Evolutionary conservation across 1,140 invertebrate species (phyloP), one percentile per base, ranked within the genome.

Genomic region (Pectinophora gossypiella): DNA sequence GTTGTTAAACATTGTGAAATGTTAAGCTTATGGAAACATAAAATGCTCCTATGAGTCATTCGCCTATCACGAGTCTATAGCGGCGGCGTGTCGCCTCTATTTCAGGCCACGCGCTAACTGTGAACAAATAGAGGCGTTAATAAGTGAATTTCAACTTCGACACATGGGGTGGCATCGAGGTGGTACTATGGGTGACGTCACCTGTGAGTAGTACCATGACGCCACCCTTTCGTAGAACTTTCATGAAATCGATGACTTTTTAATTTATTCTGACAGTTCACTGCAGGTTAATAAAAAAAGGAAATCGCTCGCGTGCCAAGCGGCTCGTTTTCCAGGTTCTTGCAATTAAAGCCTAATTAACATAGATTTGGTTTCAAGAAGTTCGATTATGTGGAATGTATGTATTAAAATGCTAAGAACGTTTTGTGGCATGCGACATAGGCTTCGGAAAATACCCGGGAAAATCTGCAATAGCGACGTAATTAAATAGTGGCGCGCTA

Each of bases 201-300:
- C 36, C 36, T 16, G 1, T 38, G 9, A 10, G 1, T 13, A 13
- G 36, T 13, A 15, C 13, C 36, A 40, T 40, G n/a, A 40, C 36
- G 36, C 36, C 36, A 40, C 36, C 36, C 10, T 15, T 40, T 40
- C 36, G 36, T 16, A 40, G 36, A 40, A 32, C 27, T 32, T 32
- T 40, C 16, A 15, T 12, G n/a, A 40, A 40, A 40, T 18, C 16
- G 36, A 18, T 40, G n/a, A 7, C 16, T 40, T 40, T 18, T 15
- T 40, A 40, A 40, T 40, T 40, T 40, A 40, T 40, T 40, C 36
- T 2, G 36, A 40, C 36, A 27, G 5, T 27, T 27, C 23, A 27
- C 23, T 12, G 12, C 5, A 40, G 16, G 16, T 16, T 16, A 2
- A 16, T 40, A 40, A 40, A 16, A 10, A 18, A 18, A 15, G n/a